Conservation (phyloP, 2,113 vertebrate genomes). For the Carlito syrichta region DNA sequence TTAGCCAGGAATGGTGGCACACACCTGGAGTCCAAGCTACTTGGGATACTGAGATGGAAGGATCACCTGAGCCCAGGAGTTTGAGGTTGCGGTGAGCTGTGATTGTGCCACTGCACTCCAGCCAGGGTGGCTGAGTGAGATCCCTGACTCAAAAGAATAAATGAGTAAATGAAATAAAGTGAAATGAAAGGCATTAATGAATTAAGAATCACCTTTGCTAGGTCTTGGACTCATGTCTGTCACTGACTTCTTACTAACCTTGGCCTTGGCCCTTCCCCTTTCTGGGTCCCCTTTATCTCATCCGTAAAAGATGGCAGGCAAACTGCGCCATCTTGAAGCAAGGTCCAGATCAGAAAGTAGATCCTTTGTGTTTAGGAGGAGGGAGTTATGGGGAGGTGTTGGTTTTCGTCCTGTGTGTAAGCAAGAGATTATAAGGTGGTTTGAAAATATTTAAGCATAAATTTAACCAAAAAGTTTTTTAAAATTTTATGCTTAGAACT, state of each 20-base stretch:
- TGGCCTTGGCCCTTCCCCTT: neutral
- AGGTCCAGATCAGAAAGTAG: neutral
- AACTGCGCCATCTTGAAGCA: neutral
- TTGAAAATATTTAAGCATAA: neutral
- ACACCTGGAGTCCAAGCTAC: too few relatives aligned
- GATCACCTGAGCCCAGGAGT: too few relatives aligned
- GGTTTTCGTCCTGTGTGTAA: neutral
- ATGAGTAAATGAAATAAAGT: accelerated
- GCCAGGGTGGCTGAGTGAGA: too few relatives aligned
- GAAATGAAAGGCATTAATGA: neutral
- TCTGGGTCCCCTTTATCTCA: neutral
- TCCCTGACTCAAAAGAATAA: too few relatives aligned
- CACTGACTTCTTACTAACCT: neutral
- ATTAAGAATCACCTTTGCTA: neutral
- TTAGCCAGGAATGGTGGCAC: too few relatives aligned
- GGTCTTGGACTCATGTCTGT: neutral
- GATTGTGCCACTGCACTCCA: too few relatives aligned
- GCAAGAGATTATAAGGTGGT: neutral
- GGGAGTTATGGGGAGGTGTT: neutral
- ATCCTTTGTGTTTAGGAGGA: neutral
- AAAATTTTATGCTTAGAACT: neutral
- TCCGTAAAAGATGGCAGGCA: neutral
- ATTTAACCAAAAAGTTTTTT: neutral
- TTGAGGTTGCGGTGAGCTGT: too few relatives aligned
- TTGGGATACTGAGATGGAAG: too few relatives aligned